Conservation (phyloP, 2,888 invertebrate species). For the Aleiodes alternator region DNA sequence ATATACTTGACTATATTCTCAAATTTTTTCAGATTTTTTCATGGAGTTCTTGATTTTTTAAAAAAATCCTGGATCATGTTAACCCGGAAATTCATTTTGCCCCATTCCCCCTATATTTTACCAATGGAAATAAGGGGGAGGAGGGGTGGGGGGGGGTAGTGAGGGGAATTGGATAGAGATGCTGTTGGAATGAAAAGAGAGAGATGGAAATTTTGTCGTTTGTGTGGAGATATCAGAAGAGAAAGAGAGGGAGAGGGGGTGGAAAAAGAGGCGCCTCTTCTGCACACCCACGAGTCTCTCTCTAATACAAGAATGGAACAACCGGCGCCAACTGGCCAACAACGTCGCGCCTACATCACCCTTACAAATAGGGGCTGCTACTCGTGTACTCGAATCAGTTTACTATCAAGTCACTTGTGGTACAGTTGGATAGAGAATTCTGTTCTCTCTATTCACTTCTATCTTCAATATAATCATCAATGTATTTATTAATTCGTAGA, state of each 20-base stretch:
- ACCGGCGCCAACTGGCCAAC: slow-evolving; percentile 61
- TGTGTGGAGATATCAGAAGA: slow-evolving; percentile 21
- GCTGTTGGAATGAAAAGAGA: slow-evolving; percentile 32
- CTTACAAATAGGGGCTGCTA: slow-evolving; percentile 64
- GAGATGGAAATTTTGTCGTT: slow-evolving; percentile 48
- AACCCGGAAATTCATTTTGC: too few species aligned
- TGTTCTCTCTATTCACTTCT: too few species aligned
- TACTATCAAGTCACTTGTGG: neutral
- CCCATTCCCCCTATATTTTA: too few species aligned
- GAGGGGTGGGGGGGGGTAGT: neutral
- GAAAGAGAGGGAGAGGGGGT: slow-evolving; percentile 44
- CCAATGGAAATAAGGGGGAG: too few species aligned
- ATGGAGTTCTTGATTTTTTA: too few species aligned
- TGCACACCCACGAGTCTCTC: slow-evolving; percentile 57
- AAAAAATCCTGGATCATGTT: too few species aligned
- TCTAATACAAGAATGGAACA: slow-evolving; percentile 56
- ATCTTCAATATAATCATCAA: too few species aligned
- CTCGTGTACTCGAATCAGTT: slow-evolving; percentile 38
- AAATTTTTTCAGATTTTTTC: too few species aligned
- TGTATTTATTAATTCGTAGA: too few species aligned
- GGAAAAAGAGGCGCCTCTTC: slow-evolving; percentile 61
- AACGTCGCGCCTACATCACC: slow-evolving; percentile 59
- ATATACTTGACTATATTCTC: too few species aligned
- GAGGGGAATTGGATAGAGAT: neutral
- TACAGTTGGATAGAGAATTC: neutral